Base-by-base conservation (phyloP, 2,113 vertebrate species). In the Mustela lutreola region DNA sequence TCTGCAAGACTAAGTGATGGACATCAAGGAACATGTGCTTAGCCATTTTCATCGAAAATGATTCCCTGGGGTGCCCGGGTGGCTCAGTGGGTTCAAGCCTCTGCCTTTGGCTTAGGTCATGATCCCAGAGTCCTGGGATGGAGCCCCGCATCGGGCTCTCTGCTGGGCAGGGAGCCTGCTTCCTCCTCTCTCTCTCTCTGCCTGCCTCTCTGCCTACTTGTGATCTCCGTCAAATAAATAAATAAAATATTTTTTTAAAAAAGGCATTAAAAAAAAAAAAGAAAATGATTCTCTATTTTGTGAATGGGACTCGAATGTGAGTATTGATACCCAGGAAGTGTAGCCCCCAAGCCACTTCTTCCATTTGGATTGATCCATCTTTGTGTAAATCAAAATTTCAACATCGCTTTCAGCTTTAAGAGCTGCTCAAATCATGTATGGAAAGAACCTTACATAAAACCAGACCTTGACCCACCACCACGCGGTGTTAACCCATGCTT, bases 221-320 rank as follows among this genome's bases (percentile, higher is more conserved):
- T 42, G 42, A 42, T 42, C 42, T 42, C 42, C 1, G 42, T 42
- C 42, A 42, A 42, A 42, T 42, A 42, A 42, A 42, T 42, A 42
- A 42, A 42, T 42, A 42, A 42, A 42, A 42, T 42, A n/a, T n/a
- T n/a, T n/a, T n/a, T n/a, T n/a, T n/a, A 39, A 42, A 42, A 42
- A 42, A 42, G 42, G 42, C 42, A 42, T 42, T 42, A 5, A 42
- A 42, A 42, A 42, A 42, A 42, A 42, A 42, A 42, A 4, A 42
- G n/a, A n/a, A n/a, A n/a, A n/a, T n/a, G 16, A 21, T n/a, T 33
- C 26, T 76, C 14, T 60, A 10, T 88, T 84, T 70, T n/a, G 53
- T 16, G 42, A 91, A 21, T 24, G 71, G n/a, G 63, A 39, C 70
- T 96, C 15, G 58, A 88, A 80, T n/a, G 65, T 19, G 86, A 80